Evolutionary conservation across 2,113 vertebrate genomes (phyloP), one percentile per base, ranked within the genome.

Genomic region (Seriola quinqueradiata): DNA sequence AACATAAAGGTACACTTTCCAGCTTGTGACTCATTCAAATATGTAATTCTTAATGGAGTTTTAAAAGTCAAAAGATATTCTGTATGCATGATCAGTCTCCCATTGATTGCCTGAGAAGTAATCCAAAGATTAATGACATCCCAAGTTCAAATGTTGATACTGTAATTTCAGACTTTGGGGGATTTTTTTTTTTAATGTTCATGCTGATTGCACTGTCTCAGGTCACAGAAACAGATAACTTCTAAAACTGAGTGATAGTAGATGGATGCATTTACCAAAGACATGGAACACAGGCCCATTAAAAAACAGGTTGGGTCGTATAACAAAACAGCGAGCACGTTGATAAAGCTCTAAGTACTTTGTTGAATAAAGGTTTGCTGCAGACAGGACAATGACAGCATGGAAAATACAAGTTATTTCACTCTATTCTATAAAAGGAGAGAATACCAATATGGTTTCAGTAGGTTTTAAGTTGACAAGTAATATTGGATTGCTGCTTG

Each of bases 401-500:
- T 34, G 14, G 57, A 81, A 75, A 32, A 52, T 46, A n/a, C 57
- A 63, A 55, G 68, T 63, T 77, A 75, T 85, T 86, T 81, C 54
- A 71, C 73, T 67, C 50, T 34, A 52, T 44, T 79, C 77, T 70
- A 60, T 23, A 79, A 63, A 77, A 79, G 60, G 79, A 59, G 11
- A 85, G n/a, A 79, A 78, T 63, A 76, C 71, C 79, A 83, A 52
- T 57, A 67, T 16, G 21, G 61, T 83, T 86, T 70, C 72, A 87
- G 76, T 65, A 58, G 71, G 68, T 91, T 87, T 89, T 81, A 85
- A 73, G 50, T 77, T 90, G 83, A 90, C 88, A 89, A 84, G 79
- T 84, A 75, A 91, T 67, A 86, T 60, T 88, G 86, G 89, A 92
- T 90, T 84, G 75, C 87, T 75, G 84, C 87, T 91, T 75, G 84